phyloP scores from a whole-genome alignment of 2,888 invertebrate species.

The Schizaphis graminum region DNA sequence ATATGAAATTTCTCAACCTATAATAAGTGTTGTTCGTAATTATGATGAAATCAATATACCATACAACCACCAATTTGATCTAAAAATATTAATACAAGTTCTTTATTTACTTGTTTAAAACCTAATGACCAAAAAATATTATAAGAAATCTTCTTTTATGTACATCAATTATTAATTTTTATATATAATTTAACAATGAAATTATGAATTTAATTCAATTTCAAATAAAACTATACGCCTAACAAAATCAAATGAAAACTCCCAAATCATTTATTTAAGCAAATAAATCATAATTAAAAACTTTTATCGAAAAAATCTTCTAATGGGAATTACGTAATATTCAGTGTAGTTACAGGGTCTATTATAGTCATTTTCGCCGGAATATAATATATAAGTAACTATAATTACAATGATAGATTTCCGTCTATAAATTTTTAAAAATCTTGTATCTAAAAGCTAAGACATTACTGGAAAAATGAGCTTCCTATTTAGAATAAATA shows the following conservation, averaged over 20 bases:
- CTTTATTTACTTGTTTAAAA: not conserved
- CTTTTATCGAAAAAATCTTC: constrained; percentile 58
- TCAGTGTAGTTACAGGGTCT: constrained; percentile 55
- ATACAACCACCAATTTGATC: not conserved
- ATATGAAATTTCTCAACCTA: not conserved
- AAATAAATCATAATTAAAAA: constrained; percentile 47
- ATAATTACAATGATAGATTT: constrained; percentile 6
- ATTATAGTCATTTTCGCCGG: constrained; percentile 48
- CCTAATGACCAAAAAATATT: not conserved
- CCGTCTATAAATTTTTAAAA: not conserved
- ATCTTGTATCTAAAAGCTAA: not conserved
- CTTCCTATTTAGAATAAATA: too few relatives aligned
- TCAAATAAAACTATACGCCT: constrained; percentile 63
- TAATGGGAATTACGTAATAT: constrained; percentile 57
- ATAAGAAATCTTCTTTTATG: not conserved
- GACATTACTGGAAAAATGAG: constrained; percentile 18
- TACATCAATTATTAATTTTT: constrained; percentile 5
- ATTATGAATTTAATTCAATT: constrained; percentile 58
- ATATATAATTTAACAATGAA: constrained; percentile 51
- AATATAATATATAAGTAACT: not conserved
- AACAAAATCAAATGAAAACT: constrained; percentile 36
- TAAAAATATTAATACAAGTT: not conserved
- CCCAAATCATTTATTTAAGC: constrained; percentile 14
- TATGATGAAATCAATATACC: not conserved
- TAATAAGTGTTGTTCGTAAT: not conserved